Base-by-base conservation (phyloP, 2,888 invertebrate species). In the Xanthia togata region DNA sequence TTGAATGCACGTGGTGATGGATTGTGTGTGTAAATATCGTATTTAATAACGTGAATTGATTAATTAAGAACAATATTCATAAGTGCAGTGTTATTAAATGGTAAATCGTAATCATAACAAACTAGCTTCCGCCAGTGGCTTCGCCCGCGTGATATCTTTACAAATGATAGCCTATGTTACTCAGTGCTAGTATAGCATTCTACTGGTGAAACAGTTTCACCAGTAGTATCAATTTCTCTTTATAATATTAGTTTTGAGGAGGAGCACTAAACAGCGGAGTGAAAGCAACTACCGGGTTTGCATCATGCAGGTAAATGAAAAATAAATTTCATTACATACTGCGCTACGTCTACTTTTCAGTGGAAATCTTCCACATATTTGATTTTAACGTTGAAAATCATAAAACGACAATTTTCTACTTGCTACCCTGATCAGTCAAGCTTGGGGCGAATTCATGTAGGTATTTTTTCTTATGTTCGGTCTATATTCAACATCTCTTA, bases 251-350 rank as follows among this genome's bases (percentile, higher is more conserved):
- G 50, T 50, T 23, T 23, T 23, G 23, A 35, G 35, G 35, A 59
- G 17, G 23, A 26, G 6, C 50, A 31, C 20, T 17, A 26, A 64
- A 44, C 75, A 35, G n/a, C 14, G 17, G 23, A 44, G 26, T 57
- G 31, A 50, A 38, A 63, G 55, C 11, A 50, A 47, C 20, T 44
- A 38, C 12, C 5, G 11, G 41, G 20, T 62, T 31, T 82, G 47
- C 55, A 50, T 35, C 62, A 82, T 79, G 83, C 83, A 79, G 79
- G 79, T 82, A 71, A 26, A 55, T 26, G 8, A 31, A 79, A 57
- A 67, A 12, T 38, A 20, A 23, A 38, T 60, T 2, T n/a, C 17
- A 68, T 68, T 59, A 59, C 50, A 8, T 50, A 50, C 26, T 44
- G 1, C 64, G 11, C 1, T 20, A n/a, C 63, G 14, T 38, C 23